Percentiles rank a stretch among this genome's conserved stretches.
Conservation (phyloP, 2,113 vertebrate species). For the Epinephelus cyanopodus region DNA sequence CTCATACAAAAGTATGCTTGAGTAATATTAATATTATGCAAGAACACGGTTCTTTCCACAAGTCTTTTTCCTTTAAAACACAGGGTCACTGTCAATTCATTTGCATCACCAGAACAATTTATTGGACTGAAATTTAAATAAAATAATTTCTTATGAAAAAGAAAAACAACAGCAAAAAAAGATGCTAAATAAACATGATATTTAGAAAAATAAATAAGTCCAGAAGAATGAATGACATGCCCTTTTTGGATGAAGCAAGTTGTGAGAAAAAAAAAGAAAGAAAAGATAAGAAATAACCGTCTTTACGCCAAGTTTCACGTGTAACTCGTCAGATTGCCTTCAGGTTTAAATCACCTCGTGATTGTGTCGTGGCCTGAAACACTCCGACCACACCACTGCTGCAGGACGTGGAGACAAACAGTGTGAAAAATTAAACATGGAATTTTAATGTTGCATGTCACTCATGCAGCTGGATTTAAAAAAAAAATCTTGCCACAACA, state of each 20-base stretch:
- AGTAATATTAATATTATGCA: slow-evolving; percentile 31
- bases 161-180: slow-evolving; percentile 55
- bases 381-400: neutral
- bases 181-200: slow-evolving; percentile 61
- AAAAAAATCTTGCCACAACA: neutral
- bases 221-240: slow-evolving; percentile 54
- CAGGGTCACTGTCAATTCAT: slow-evolving; percentile 43
- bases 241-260: slow-evolving; percentile 42
- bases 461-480: neutral
- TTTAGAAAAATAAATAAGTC: slow-evolving; percentile 83
- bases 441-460: neutral
- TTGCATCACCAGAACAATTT: slow-evolving; percentile 72
- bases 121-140: slow-evolving; percentile 77
- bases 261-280: slow-evolving; percentile 45
- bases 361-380: slow-evolving; percentile 12
- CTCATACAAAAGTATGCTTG: slow-evolving; percentile 47
- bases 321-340: slow-evolving; percentile 29
- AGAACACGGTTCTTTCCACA: slow-evolving; percentile 19
- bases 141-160: slow-evolving; percentile 62
- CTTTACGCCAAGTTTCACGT: slow-evolving; percentile 26
- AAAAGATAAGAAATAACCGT: slow-evolving; percentile 9
- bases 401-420: slow-evolving; percentile 4
- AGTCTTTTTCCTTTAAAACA: slow-evolving; percentile 40
- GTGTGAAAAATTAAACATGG: slow-evolving; percentile 23
- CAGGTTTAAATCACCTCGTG: neutral